A percentile compares a stretch with the other conserved stretches of the same genome.
Conservation (phyloP, 2,113 vertebrate genomes). For the Megaceryle torquata region DNA sequence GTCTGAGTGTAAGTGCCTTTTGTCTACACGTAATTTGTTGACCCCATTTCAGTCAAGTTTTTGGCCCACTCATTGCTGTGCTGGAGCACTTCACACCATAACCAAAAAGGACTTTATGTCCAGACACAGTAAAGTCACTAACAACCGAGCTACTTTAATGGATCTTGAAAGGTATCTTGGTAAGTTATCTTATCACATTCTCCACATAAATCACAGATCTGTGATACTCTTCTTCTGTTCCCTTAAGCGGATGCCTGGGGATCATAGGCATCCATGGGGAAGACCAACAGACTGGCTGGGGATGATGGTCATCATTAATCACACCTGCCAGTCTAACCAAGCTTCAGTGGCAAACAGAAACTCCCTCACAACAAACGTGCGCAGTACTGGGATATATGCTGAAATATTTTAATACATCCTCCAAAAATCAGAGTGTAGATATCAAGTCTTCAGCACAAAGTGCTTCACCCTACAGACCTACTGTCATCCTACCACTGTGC, state of each 20-base stretch:
- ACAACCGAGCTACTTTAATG: neutral
- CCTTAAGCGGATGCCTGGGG: neutral
- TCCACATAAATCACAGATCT: neutral
- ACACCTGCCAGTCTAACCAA: neutral
- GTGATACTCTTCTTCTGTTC: neutral
- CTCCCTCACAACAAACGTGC: neutral
- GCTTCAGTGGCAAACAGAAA: neutral
- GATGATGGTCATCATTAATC: neutral
- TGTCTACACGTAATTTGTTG: conserved; percentile 63
- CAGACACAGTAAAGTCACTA: conserved; percentile 20
- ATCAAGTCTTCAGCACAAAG: neutral
- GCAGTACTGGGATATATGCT: fast-evolving
- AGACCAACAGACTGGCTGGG: neutral
- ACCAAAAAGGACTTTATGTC: neutral
- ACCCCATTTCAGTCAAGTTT: conserved; percentile 61
- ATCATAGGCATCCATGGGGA: neutral
- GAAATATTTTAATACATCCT: neutral
- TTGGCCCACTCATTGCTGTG: neutral
- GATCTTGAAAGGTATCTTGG: neutral
- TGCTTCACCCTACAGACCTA: neutral
- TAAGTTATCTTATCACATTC: neutral
- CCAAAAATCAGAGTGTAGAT: neutral
- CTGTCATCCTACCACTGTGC: neutral
- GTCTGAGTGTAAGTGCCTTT: conserved; percentile 57
- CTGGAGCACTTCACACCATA: neutral